These are phyloP conservation scores for Brachionus manjavacas DNA, from an alignment of 1,140 invertebrate species.

Conservation along the genomic window DNA sequence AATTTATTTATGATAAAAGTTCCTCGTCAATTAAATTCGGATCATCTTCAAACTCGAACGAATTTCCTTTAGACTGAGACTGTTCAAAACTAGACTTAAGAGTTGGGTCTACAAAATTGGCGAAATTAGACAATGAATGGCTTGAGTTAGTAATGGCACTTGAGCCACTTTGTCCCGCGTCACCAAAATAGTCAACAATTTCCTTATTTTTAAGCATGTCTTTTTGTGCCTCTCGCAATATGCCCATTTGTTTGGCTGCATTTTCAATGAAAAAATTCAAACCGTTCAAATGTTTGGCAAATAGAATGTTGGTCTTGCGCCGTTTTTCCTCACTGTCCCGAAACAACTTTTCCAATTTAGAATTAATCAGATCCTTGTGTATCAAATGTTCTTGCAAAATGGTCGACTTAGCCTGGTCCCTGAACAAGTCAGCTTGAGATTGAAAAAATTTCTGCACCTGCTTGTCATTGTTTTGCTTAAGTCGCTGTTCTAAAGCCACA, in stretches of 20 bases:
- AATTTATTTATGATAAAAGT: neutral
- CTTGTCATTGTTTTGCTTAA: neutral
- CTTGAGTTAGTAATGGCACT: neutral
- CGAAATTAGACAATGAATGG: constrained; percentile 16
- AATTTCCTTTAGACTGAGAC: constrained; percentile 5
- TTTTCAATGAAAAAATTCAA: constrained; percentile 22
- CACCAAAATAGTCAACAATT: constrained; percentile 1
- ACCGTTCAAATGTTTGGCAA: constrained; percentile 11
- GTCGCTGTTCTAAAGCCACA: neutral
- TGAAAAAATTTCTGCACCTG: neutral
- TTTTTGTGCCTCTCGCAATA: neutral
- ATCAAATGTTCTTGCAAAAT: constrained; percentile 30
- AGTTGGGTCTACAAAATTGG: neutral
- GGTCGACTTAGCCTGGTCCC: neutral
- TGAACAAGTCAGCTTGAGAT: neutral
- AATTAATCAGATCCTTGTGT: neutral
- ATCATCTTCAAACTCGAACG: constrained; percentile 1
- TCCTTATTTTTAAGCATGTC: constrained; percentile 30
- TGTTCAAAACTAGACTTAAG: neutral
- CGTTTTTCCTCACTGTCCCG: neutral
- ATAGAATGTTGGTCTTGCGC: constrained; percentile 16
- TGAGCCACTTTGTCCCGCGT: neutral
- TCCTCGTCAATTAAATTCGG: neutral
- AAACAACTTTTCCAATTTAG: constrained; percentile 16
- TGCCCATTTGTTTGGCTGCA: neutral